These are phyloP conservation scores for Acronicta aceris DNA, from an alignment of 2,888 invertebrate genomes.

Conservation along the genomic window DNA sequence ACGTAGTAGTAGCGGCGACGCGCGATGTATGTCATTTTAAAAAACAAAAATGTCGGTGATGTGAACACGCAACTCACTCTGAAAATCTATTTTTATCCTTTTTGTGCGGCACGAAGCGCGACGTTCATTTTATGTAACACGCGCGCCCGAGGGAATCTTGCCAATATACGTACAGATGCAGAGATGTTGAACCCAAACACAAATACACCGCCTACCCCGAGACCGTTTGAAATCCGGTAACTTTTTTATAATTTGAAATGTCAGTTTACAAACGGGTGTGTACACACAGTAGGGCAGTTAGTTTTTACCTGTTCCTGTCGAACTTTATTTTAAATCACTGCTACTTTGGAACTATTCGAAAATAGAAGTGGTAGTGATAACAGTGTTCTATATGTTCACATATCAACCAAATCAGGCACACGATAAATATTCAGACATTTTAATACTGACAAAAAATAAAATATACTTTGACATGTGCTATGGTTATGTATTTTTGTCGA, in stretches of 20 bases:
- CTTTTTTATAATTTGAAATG: constrained; percentile 78
- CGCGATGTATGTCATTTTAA: constrained; percentile 83
- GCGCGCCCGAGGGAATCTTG: constrained; percentile 84
- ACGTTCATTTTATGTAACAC: constrained; percentile 83
- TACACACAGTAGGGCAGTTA: constrained; percentile 19
- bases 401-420: too few relatives aligned
- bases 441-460: too few relatives aligned
- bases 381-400: too few relatives aligned
- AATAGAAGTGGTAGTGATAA: too few relatives aligned
- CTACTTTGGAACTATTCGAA: not conserved
- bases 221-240: constrained; percentile 84
- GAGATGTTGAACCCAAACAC: constrained; percentile 63
- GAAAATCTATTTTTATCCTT: constrained; percentile 86
- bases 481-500: too few relatives aligned
- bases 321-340: not conserved
- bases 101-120: constrained; percentile 77
- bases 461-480: too few relatives aligned
- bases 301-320: not conserved
- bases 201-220: constrained; percentile 61
- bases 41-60: constrained; percentile 84
- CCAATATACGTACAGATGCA: constrained; percentile 81
- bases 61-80: constrained; percentile 82
- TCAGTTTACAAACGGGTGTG: constrained; percentile 53
- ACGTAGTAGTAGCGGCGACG: constrained; percentile 71
- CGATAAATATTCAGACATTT: too few relatives aligned